Evolutionary conservation across 1,140 invertebrate genomes (phyloP), one percentile per base, ranked within the genome.

Genomic region (Drusus annulatus): DNA sequence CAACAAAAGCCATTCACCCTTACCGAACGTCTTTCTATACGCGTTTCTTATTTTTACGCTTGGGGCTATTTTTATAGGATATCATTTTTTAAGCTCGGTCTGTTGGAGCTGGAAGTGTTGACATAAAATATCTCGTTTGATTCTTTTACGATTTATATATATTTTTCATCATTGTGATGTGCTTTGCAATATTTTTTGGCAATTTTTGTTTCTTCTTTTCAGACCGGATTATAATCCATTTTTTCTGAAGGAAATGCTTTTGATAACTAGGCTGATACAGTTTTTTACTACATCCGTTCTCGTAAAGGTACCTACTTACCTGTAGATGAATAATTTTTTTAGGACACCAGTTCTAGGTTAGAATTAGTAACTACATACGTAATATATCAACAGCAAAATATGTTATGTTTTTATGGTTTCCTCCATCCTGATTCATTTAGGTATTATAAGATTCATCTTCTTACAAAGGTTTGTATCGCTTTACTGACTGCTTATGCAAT

Each of bases 41-140:
- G 28, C 15, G 21, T 13, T 73, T 73, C 54, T 16, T 74, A 74
- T 74, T 74, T 45, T 69, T 51, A 19, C 17, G 50, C 19, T 69
- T 25, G 28, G 21, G 69, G 21, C 69, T 74, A 31, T 56, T 74
- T 74, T 74, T 31, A 54, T 54, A 54, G 69, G 69, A 74, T 74
- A n/a, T 16, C 15, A n/a, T 74, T 74, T 73, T 74, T 74, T 74
- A 50, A n/a, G 50, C 65, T 50, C 45, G 17, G 15, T 19, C 36
- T 50, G 45, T 45, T 45, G 31, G 31, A 69, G 45, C 19, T 45
- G 31, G 31, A 69, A 19, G 65, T 45, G 65, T 69, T 69, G 65
- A 69, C 65, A 69, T 45, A 69, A 45, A 65, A 28, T 65, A 65
- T 21, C 28, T 31, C 36, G 10, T 45, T 45, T 13, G 36, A 45